Percentiles rank a stretch among this genome's conserved stretches.
These are phyloP conservation scores for Misgurnus anguillicaudatus DNA, from an alignment of 2,113 vertebrate species.

Conservation along the genomic window DNA sequence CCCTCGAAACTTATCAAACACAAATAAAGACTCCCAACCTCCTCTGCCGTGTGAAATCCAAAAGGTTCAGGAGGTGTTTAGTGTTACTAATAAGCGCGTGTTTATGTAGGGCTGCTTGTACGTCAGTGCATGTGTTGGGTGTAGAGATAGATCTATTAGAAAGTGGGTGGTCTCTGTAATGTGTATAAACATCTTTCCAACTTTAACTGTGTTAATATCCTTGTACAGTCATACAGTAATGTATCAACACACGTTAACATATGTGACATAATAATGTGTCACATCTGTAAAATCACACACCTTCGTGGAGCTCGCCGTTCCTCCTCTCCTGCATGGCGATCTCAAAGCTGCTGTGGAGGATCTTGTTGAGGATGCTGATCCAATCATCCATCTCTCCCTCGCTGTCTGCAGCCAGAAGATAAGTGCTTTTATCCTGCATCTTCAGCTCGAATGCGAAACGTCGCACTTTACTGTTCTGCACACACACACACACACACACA, in stretches of 20 bases:
- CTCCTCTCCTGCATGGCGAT: constrained; percentile 94
- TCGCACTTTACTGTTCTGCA: constrained; percentile 91
- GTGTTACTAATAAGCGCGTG: constrained; percentile 15
- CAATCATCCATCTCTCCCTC: constrained; percentile 97
- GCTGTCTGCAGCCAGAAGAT: constrained; percentile 91
- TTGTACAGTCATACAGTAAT: background rate
- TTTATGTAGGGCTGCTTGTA: constrained; percentile 4
- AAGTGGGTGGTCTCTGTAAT: constrained; percentile 40
- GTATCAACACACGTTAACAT: background rate
- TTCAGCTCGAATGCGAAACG: constrained; percentile 97
- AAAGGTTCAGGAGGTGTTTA: constrained; percentile 41
- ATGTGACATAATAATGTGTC: background rate
- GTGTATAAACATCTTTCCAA: background rate
- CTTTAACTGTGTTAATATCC: background rate
- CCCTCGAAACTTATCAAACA: constrained; percentile 19
- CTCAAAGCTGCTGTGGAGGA: constrained; percentile 95
- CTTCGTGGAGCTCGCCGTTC: constrained; percentile 89
- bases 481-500: background rate
- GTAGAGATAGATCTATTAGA: background rate
- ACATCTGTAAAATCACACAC: constrained; percentile 65
- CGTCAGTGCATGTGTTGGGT: background rate
- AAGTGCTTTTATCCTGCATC: constrained; percentile 99
- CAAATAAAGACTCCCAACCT: constrained; percentile 37
- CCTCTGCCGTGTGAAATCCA: constrained; percentile 17
- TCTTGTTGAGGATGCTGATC: constrained; percentile 91